These are phyloP conservation scores for Apoderus coryli DNA, from an alignment of 2,888 invertebrate genomes.

Conservation along the genomic window DNA sequence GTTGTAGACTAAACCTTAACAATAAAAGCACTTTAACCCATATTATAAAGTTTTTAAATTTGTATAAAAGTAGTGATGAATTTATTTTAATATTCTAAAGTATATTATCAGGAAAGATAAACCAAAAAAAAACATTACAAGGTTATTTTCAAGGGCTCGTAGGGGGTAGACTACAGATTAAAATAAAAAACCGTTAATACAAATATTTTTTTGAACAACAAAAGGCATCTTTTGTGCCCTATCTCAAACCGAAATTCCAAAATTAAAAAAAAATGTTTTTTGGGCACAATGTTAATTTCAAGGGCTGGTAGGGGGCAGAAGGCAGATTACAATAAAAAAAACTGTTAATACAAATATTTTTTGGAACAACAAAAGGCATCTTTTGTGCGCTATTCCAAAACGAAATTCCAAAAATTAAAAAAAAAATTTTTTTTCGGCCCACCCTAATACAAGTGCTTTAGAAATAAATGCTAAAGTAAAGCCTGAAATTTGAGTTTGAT, in stretches of 20 bases:
- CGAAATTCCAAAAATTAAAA: neutral
- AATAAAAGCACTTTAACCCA: no score
- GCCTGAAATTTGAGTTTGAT: no score
- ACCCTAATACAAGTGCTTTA: conserved; percentile 2
- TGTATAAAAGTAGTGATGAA: neutral
- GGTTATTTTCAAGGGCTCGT: neutral
- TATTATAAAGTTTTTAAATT: neutral
- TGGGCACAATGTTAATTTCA: neutral
- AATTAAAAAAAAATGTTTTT: neutral
- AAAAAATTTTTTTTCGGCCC: conserved; percentile 1
- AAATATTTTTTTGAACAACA: neutral
- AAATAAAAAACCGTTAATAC: neutral
- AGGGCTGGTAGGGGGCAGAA: conserved; percentile 1
- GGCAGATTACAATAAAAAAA: conserved; percentile 1
- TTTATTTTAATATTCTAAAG: neutral
- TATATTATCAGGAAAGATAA: conserved; percentile 1
- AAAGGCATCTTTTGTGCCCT: neutral
- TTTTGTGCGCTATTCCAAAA: conserved; percentile 2
- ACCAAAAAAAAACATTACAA: neutral
- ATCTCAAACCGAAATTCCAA: conserved; percentile 1
- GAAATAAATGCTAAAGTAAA: no score
- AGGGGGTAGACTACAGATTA: conserved; percentile 1
- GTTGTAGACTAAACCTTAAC: conserved; percentile 5
- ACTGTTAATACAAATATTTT: neutral
- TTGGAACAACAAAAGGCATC: neutral